phyloP scores from a whole-genome alignment of 2,888 invertebrate genomes.

The Bombyx huttoni region DNA sequence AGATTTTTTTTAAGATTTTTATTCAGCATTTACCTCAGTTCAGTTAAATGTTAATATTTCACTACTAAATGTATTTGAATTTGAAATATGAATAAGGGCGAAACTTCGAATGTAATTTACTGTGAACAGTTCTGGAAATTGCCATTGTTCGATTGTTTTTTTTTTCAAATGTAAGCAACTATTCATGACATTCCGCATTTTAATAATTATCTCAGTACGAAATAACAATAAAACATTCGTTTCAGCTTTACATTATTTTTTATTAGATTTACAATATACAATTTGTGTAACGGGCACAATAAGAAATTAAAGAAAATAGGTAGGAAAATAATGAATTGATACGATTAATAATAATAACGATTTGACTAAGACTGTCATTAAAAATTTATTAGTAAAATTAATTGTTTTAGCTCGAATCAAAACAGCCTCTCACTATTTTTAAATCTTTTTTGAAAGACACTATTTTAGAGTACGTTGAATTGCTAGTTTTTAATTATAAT shows the following conservation, averaged over 20 bases:
- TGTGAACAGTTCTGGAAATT: background rate
- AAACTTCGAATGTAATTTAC: background rate
- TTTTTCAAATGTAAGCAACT: conserved; percentile 12
- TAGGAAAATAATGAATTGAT: background rate
- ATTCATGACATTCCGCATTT: conserved; percentile 27
- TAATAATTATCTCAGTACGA: conserved; percentile 13
- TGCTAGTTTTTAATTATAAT: background rate
- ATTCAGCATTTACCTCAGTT: conserved; percentile 9
- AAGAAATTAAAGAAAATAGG: background rate
- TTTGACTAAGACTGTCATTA: background rate
- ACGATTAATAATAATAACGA: background rate
- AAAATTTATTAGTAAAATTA: background rate
- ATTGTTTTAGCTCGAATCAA: background rate
- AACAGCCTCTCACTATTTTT: background rate
- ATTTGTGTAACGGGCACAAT: background rate
- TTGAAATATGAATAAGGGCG: background rate
- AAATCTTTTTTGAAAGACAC: background rate
- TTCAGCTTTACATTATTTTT: background rate
- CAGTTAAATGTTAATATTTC: conserved; percentile 17
- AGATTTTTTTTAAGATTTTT: background rate
- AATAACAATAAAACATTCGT: background rate
- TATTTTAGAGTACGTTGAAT: background rate
- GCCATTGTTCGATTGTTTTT: conserved; percentile 1
- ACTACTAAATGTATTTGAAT: background rate
- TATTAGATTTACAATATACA: background rate